Percentiles rank a stretch among this genome's conserved stretches.
Evolutionary conservation across 1,140 invertebrate species (phyloP).

Genomic region (Halyomorpha halys): DNA sequence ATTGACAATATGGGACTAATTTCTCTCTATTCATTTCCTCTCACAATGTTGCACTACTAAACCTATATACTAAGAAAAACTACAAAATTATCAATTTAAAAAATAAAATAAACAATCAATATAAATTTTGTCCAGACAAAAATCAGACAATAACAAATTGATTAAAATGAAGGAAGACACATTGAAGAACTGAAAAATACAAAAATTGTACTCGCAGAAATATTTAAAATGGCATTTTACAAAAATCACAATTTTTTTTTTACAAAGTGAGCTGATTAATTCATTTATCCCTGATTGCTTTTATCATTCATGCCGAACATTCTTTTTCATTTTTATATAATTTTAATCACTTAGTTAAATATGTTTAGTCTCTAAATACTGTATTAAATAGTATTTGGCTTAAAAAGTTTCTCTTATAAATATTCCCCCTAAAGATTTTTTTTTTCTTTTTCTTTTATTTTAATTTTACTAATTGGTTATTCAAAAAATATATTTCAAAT

Average conservation of each 20-base stretch:
- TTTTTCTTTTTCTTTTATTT: background rate
- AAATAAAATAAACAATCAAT: constrained; percentile 23
- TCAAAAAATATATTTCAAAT: constrained; percentile 17
- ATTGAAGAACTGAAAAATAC: constrained; percentile 8
- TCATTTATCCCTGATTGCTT: constrained; percentile 14
- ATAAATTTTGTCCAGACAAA: constrained; percentile 21
- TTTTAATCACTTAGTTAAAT: background rate
- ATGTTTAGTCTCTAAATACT: constrained; percentile 9
- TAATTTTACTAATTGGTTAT: constrained; percentile 5
- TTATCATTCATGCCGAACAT: background rate
- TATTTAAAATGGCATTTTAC: constrained; percentile 5
- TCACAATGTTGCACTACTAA: constrained; percentile 22
- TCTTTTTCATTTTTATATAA: no score
- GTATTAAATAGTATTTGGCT: constrained; percentile 11
- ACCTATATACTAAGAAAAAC: constrained; percentile 23
- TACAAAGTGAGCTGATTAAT: constrained; percentile 4
- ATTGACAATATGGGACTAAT: constrained; percentile 26
- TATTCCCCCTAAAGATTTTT: background rate
- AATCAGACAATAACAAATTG: constrained; percentile 21
- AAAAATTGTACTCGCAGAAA: constrained; percentile 11
- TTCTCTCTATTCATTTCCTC: constrained; percentile 10
- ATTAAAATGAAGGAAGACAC: background rate
- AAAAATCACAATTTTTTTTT: constrained; percentile 15
- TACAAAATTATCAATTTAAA: constrained; percentile 19
- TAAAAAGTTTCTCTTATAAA: constrained; percentile 8